These are phyloP conservation scores for Megalopta genalis DNA, from an alignment of 1,140 invertebrate genomes.

Conservation along the genomic window DNA sequence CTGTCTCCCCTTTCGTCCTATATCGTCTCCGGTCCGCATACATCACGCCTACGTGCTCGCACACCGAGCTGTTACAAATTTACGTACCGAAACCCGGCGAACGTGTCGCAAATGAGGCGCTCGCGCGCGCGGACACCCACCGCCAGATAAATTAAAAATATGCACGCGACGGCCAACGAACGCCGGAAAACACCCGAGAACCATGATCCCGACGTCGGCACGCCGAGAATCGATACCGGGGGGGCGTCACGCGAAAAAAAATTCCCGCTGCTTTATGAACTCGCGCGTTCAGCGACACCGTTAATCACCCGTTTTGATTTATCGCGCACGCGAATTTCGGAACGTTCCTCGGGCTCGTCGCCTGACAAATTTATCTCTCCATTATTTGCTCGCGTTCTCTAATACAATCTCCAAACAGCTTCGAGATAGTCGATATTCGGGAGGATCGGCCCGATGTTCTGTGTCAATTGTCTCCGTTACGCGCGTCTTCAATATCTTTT, in stretches of 20 bases:
- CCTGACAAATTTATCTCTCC: too few relatives aligned
- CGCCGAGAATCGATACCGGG: background rate
- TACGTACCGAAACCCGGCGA: conserved; percentile 24
- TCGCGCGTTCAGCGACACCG: background rate
- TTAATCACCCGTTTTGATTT: background rate
- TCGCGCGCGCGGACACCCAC: background rate
- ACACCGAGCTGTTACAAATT: conserved; percentile 8
- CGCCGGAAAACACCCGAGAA: background rate
- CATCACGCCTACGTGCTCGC: background rate
- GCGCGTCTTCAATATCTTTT: too few relatives aligned
- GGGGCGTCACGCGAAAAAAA: background rate
- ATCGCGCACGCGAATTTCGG: background rate
- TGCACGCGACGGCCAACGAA: background rate
- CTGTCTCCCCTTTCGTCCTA: conserved; percentile 57
- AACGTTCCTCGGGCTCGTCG: background rate
- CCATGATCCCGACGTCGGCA: background rate
- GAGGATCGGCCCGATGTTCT: too few relatives aligned
- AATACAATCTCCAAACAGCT: too few relatives aligned
- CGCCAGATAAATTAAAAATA: conserved; percentile 24
- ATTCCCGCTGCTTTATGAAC: background rate
- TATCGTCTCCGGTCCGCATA: conserved; percentile 29
- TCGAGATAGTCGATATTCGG: too few relatives aligned
- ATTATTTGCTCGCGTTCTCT: too few relatives aligned
- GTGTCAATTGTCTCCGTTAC: too few relatives aligned
- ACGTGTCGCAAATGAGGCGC: conserved; percentile 22